Conservation (phyloP, 2,888 invertebrate species). For the Mythimna albipuncta region DNA sequence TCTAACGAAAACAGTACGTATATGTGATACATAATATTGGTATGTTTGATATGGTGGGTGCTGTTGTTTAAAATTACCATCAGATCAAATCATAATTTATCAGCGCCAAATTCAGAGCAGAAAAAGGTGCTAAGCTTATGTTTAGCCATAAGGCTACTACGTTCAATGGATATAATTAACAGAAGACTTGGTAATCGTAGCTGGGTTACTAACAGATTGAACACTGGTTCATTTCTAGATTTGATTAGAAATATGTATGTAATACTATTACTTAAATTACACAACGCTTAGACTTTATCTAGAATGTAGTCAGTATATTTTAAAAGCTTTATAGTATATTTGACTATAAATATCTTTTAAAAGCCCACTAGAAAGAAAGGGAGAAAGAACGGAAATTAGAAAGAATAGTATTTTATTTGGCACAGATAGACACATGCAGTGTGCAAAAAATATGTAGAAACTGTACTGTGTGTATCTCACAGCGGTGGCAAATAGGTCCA, state of each 20-base stretch:
- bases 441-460: too few relatives aligned
- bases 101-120: neutral
- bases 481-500: too few relatives aligned
- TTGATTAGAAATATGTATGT: too few relatives aligned
- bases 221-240: neutral
- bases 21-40: neutral
- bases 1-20: neutral
- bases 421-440: too few relatives aligned
- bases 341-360: neutral
- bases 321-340: neutral
- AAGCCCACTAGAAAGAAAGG: neutral
- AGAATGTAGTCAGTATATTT: too few relatives aligned
- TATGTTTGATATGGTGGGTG: neutral
- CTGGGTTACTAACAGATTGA: neutral
- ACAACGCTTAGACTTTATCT: too few relatives aligned
- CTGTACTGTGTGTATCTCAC: too few relatives aligned
- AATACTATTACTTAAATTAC: too few relatives aligned
- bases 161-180: neutral
- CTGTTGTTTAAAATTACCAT: neutral
- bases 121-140: neutral
- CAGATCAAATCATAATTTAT: neutral
- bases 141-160: neutral
- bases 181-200: neutral
- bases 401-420: too few relatives aligned
- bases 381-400: too few relatives aligned